Percentiles rank a stretch among this genome's conserved stretches.
phyloP scores from a whole-genome alignment of 1,140 invertebrate species.

The Belonocnema kinseyi region DNA sequence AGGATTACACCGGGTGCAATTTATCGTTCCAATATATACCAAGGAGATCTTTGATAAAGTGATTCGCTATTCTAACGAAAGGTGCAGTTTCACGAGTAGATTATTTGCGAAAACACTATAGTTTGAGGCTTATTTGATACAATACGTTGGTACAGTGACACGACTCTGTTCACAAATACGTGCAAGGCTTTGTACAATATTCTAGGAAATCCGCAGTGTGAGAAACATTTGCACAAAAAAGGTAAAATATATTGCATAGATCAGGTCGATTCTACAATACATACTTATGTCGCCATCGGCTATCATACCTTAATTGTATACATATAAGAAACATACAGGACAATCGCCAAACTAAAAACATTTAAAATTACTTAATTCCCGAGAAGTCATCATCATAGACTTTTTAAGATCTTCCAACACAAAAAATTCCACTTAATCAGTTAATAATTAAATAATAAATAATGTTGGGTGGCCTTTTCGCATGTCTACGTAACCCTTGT shows the following conservation, averaged over 20 bases:
- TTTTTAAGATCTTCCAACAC: too few relatives aligned
- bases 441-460: too few relatives aligned
- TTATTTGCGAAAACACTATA: constrained; percentile 10
- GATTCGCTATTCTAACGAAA: neutral
- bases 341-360: too few relatives aligned
- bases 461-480: too few relatives aligned
- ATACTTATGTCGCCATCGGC: neutral
- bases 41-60: constrained; percentile 16
- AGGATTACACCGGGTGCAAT: constrained; percentile 8
- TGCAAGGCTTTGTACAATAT: constrained; percentile 13
- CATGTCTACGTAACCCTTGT: too few relatives aligned
- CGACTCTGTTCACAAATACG: constrained; percentile 13
- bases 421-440: too few relatives aligned
- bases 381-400: too few relatives aligned
- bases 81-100: neutral
- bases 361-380: too few relatives aligned
- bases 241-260: neutral
- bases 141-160: neutral
- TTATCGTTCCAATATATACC: neutral
- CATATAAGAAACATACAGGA: too few relatives aligned
- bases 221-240: constrained; percentile 12
- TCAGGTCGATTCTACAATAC: constrained; percentile 1
- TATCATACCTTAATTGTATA: neutral
- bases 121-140: neutral
- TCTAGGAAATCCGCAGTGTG: neutral